Percentiles rank a stretch among this genome's conserved stretches.
phyloP scores from a whole-genome alignment of 2,797 vertebrate species.

The Trematomus bernacchii region DNA sequence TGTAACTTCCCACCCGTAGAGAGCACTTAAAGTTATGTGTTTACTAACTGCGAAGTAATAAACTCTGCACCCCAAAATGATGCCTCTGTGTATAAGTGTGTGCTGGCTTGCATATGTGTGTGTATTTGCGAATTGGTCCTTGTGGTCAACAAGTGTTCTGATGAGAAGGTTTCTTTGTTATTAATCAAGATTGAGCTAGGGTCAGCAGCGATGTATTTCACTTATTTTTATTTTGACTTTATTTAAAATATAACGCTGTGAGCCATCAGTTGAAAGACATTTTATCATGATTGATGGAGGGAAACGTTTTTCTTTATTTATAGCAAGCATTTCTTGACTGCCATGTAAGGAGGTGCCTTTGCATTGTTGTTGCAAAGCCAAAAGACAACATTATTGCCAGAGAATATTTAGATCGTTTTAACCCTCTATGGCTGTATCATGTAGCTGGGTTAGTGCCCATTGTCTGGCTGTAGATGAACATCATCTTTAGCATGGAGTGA shows the following conservation, averaged over 20 bases:
- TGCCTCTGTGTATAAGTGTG: slow-evolving; percentile 17
- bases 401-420: slow-evolving; percentile 38
- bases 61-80: slow-evolving; percentile 25
- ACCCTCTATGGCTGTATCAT: slow-evolving; percentile 7
- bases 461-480: neutral
- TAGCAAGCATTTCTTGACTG: slow-evolving; percentile 36
- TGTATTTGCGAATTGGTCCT: slow-evolving; percentile 10
- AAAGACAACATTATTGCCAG: slow-evolving; percentile 29
- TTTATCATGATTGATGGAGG: slow-evolving; percentile 40
- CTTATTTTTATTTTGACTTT: slow-evolving; percentile 46
- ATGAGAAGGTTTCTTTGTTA: slow-evolving; percentile 31
- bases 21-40: slow-evolving; percentile 49
- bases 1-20: slow-evolving; percentile 42
- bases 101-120: neutral
- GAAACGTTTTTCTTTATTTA: slow-evolving; percentile 53
- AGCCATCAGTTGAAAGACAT: slow-evolving; percentile 46
- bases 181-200: slow-evolving; percentile 29
- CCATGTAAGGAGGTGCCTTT: slow-evolving; percentile 65
- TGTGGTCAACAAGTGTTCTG: slow-evolving; percentile 38
- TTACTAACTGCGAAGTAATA: slow-evolving; percentile 40
- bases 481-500: neutral
- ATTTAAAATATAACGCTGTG: slow-evolving; percentile 65
- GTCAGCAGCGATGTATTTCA: slow-evolving; percentile 51
- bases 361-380: slow-evolving; percentile 50
- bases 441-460: neutral